Conservation (phyloP, 2,888 invertebrate genomes). For the Villa cingulata region DNA sequence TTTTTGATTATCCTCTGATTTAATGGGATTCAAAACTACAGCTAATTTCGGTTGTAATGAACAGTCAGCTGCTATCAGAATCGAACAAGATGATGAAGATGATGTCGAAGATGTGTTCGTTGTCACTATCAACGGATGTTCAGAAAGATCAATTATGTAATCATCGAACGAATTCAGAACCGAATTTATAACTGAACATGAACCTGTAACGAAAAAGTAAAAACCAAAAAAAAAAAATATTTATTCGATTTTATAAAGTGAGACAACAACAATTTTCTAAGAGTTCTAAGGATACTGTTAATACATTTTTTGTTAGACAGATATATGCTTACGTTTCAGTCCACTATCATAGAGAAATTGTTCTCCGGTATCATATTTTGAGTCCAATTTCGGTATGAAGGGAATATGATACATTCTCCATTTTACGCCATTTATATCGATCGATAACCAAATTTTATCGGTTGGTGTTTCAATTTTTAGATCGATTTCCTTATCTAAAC, state of each 20-base stretch:
- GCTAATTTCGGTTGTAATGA: slow-evolving; percentile 30
- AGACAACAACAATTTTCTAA: no score
- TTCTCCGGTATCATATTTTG: slow-evolving; percentile 33
- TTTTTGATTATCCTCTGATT: slow-evolving; percentile 12
- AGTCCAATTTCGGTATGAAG: slow-evolving; percentile 31
- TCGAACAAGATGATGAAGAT: slow-evolving; percentile 9
- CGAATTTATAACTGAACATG: slow-evolving; percentile 33
- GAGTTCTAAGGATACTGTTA: no score
- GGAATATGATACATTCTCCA: slow-evolving; percentile 33
- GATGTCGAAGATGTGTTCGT: not conserved
- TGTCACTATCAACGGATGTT: no score
- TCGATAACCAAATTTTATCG: slow-evolving; percentile 29
- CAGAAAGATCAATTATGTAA: slow-evolving; percentile 23
- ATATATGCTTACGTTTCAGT: slow-evolving; percentile 23
- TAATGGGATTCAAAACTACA: slow-evolving; percentile 27
- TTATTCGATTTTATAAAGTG: not conserved
- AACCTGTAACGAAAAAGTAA: slow-evolving; percentile 20
- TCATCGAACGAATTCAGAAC: slow-evolving; percentile 34
- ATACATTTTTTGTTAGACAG: not conserved
- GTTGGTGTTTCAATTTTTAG: slow-evolving; percentile 28
- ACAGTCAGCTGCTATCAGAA: slow-evolving; percentile 30
- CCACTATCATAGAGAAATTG: slow-evolving; percentile 31
- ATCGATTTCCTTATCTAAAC: slow-evolving; percentile 29
- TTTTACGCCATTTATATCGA: slow-evolving; percentile 30
- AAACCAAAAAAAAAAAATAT: not conserved